Evolutionary conservation across 2,113 vertebrate species (phyloP), one percentile per base, ranked within the genome.

Genomic region (Tenrec ecaudatus): DNA sequence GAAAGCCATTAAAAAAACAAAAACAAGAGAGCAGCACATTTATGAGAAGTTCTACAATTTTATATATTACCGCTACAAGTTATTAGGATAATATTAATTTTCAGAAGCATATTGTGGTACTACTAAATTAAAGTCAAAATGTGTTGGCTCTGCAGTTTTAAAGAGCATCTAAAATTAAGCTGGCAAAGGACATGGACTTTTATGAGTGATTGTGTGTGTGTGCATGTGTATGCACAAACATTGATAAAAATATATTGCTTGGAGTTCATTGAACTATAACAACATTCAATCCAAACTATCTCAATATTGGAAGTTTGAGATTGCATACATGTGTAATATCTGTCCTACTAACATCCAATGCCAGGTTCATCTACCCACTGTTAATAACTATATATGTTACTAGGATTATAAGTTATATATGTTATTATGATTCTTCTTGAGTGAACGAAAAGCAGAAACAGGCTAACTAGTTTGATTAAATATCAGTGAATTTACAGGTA

Each of bases 41-140:
- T 75, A 89, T 93, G 58, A 4, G 47, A 85, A 97, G 97, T 92
- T 71, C 33, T 88, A 60, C 94, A 75, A 79, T 95, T 96, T 89
- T 95, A 95, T 77, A 53, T 36, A 76, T 88, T 96, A 83, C 87
- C 85, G 90, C 71, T 95, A 3, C n/a, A 96, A 95, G 12, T 33
- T 94, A 8, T 95, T 97, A 92, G 91, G 93, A 85, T 60, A 88
- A 58, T 79, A 96, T 96, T 96, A 93, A 97, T 97, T 96, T 97
- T 96, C 25, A 2, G 64, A 94, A 95, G 36, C 43, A 82, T 90
- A 93, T 60, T 94, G 31, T 69, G 96, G 27, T 43, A 96, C 62
- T 89, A 94, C 60, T 83, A 96, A 94, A 94, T 93, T 78, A 86
- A 95, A 94, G 73, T 95, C 76, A 96, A 97, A 96, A 97, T 93